Conservation (phyloP, 2,888 invertebrate genomes). For the Rhorus exstirpatorius region DNA sequence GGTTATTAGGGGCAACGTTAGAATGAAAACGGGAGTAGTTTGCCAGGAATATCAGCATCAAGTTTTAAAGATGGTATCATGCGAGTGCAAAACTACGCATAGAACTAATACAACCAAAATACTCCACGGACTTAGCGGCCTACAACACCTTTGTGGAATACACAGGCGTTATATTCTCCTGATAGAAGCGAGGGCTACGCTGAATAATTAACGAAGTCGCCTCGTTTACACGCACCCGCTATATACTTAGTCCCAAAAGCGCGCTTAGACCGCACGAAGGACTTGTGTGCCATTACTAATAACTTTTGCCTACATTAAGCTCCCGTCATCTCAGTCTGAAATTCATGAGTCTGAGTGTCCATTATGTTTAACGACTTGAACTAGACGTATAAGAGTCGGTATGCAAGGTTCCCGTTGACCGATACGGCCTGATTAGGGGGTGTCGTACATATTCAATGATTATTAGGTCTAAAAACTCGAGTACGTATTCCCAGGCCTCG, state of each 20-base stretch:
- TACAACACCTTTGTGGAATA: slow-evolving; percentile 47
- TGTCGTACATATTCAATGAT: too few relatives aligned
- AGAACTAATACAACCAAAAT: slow-evolving; percentile 57
- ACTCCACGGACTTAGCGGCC: background rate
- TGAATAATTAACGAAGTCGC: slow-evolving; percentile 61
- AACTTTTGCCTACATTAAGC: slow-evolving; percentile 37
- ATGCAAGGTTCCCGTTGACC: background rate
- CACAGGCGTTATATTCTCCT: slow-evolving; percentile 45
- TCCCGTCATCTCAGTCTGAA: slow-evolving; percentile 9
- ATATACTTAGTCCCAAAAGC: slow-evolving; percentile 47
- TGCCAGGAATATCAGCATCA: slow-evolving; percentile 7
- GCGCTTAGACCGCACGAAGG: slow-evolving; percentile 38
- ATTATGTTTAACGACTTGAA: background rate
- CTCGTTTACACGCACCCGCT: slow-evolving; percentile 55
- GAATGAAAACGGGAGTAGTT: background rate
- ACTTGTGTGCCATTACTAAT: slow-evolving; percentile 29
- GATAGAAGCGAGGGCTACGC: slow-evolving; percentile 44
- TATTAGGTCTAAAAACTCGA: too few relatives aligned
- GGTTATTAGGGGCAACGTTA: slow-evolving; percentile 3
- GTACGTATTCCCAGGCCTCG: background rate
- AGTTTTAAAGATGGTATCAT: slow-evolving; percentile 20
- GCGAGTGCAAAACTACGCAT: slow-evolving; percentile 70
- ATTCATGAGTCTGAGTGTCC: slow-evolving; percentile 24
- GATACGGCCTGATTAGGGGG: too few relatives aligned
- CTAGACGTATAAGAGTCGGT: background rate